Evolutionary conservation across 2,888 invertebrate genomes (phyloP), one percentile per base, ranked within the genome.

Genomic region (Rhingia rostrata): DNA sequence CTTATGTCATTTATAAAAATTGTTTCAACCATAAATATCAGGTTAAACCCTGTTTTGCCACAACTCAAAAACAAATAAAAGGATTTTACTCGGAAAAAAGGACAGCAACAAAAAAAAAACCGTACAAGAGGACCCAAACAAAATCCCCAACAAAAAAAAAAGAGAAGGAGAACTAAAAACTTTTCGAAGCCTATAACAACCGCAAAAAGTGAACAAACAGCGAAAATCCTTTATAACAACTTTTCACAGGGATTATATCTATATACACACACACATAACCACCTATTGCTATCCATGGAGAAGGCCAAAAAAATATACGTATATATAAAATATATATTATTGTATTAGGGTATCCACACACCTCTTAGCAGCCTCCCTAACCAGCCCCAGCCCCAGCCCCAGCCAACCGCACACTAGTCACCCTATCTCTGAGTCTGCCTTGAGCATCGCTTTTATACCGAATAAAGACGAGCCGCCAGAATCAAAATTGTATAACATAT

Each of bases 171-270:
- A 60, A 74, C 69, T 80, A 66, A 80, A 84, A 84, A 84, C 74
- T 84, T 84, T 84, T 54, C 69, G 74, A 80, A 80, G 84, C 84
- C 84, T 84, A 84, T 84, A 84, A 84, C 74, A 80, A 80, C 84
- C 80, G 70, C 84, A 84, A 84, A 84, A 84, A 84, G 80, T 84
- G 84, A 84, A 74, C 84, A 84, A 84, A 84, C 84, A 84, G 83
- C 80, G 84, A 84, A 80, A 84, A 84, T 84, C 84, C 84, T 74
- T 80, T 84, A 84, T 80, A 84, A 84, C 84, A 84, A 84, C 84
- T 84, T 84, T 84, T 84, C 84, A 80, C 84, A 74, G 80, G 74
- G 80, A 80, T 80, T 84, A 79, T 73, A 47, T 51, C 12, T 49
- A 63, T 37, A 67, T 30, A 64, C 12, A 43, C 32, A 67, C 56